Evolutionary conservation across 1,140 invertebrate species (phyloP).

Genomic region (Anoplolepis gracilipes): DNA sequence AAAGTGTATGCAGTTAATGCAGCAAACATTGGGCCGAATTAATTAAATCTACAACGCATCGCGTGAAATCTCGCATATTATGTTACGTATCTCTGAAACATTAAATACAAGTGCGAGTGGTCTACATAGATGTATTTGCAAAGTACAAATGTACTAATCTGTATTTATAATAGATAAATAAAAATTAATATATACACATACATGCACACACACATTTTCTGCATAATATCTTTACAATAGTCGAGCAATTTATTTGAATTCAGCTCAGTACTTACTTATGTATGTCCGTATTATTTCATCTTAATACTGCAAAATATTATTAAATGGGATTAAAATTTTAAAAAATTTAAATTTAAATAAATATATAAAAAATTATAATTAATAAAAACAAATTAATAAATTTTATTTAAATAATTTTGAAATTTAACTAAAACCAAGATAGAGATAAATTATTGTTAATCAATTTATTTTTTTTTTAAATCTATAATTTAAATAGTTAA

Average conservation of each 20-base stretch:
- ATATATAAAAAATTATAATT: too few relatives aligned
- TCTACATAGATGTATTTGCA: background rate
- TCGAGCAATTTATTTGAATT: slow-evolving; percentile 7
- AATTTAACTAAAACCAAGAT: too few relatives aligned
- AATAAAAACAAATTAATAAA: too few relatives aligned
- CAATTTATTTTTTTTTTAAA: too few relatives aligned
- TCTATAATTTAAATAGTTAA: too few relatives aligned
- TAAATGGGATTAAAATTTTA: background rate
- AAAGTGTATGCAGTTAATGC: background rate
- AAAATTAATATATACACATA: background rate
- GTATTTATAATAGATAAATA: background rate
- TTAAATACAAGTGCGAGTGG: background rate
- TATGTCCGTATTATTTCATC: background rate
- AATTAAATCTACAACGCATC: background rate
- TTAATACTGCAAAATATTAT: slow-evolving; percentile 15
- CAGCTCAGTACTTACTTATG: background rate
- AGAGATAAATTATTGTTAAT: too few relatives aligned
- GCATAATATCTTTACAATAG: background rate
- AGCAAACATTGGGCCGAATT: background rate
- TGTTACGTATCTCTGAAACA: background rate
- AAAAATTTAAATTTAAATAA: too few relatives aligned
- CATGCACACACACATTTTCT: background rate
- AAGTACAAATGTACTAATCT: background rate
- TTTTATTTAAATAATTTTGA: too few relatives aligned
- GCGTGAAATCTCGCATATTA: background rate